phyloP scores from a whole-genome alignment of 2,797 vertebrate species.

The Hylomyscus alleni region DNA sequence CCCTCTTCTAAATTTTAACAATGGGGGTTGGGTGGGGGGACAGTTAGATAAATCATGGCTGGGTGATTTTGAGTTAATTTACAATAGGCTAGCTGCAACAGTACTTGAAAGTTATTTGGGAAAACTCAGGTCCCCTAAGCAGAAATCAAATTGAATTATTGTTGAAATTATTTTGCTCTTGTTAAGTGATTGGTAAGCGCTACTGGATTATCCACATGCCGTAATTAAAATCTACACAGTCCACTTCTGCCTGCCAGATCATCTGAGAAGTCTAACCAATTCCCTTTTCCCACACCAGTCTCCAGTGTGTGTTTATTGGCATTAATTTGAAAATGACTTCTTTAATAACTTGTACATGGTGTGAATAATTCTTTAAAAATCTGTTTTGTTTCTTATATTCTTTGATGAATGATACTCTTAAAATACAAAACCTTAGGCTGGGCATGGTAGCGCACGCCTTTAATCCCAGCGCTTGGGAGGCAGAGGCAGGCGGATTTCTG shows the following conservation, averaged over 20 bases:
- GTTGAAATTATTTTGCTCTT: conserved; percentile 27
- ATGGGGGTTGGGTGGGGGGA: accelerated
- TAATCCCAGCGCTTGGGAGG: too few species aligned
- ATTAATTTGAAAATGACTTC: conserved; percentile 44
- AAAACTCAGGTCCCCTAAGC: neutral
- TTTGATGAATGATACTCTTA: conserved; percentile 3
- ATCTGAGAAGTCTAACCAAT: conserved; percentile 14
- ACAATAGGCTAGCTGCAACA: neutral
- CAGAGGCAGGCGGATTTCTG: too few species aligned
- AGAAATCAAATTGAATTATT: conserved; percentile 52
- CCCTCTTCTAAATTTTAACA: neutral
- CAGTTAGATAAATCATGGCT: neutral
- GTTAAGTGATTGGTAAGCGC: conserved; percentile 13
- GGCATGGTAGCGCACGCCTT: too few species aligned
- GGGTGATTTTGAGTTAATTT: conserved; percentile 17
- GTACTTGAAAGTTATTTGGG: conserved; percentile 23
- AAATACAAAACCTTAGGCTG: neutral
- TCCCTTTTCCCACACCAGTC: neutral
- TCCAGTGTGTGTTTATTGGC: neutral
- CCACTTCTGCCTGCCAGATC: conserved; percentile 5
- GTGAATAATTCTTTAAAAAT: neutral
- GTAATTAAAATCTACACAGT: conserved; percentile 48
- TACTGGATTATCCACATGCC: neutral
- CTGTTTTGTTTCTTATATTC: conserved; percentile 29
- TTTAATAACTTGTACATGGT: neutral